These are phyloP conservation scores for Xestia rhomboidea DNA, from an alignment of 2,888 invertebrate species.

Conservation along the genomic window DNA sequence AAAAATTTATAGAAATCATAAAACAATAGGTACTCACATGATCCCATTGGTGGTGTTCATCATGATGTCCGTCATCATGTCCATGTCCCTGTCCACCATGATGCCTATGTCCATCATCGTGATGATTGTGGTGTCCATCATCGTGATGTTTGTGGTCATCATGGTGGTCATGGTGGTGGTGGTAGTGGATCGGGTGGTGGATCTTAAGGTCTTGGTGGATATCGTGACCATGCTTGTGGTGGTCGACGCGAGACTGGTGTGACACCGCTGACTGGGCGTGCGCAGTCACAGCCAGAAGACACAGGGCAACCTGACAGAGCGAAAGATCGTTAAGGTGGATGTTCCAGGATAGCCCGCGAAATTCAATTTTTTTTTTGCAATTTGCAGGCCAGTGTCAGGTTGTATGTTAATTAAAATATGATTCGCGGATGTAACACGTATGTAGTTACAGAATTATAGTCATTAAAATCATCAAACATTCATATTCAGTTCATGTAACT, in stretches of 20 bases:
- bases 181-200: conserved; percentile 63
- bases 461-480: too few species aligned
- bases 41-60: conserved; percentile 60
- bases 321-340: too few species aligned
- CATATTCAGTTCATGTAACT: too few species aligned
- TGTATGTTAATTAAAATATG: too few species aligned
- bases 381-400: too few species aligned
- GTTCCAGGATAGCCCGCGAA: too few species aligned
- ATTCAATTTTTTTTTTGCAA: too few species aligned
- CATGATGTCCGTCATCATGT: conserved; percentile 47
- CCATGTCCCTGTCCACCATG: conserved; percentile 22
- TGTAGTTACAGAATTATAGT: too few species aligned
- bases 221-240: conserved; percentile 64
- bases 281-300: conserved; percentile 72
- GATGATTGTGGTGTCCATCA: conserved; percentile 48
- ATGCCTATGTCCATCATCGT: conserved; percentile 41
- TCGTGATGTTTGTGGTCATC: conserved; percentile 51
- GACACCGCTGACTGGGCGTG: conserved; percentile 76
- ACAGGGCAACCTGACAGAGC: conserved; percentile 72
- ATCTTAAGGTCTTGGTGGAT: conserved; percentile 63
- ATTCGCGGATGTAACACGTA: too few species aligned
- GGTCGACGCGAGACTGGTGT: conserved; percentile 74
- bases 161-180: conserved; percentile 42
- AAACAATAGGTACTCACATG: conserved; percentile 65
- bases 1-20: too few species aligned